Evolutionary conservation across 2,113 vertebrate genomes (phyloP).

Genomic region (Clarias magur): DNA sequence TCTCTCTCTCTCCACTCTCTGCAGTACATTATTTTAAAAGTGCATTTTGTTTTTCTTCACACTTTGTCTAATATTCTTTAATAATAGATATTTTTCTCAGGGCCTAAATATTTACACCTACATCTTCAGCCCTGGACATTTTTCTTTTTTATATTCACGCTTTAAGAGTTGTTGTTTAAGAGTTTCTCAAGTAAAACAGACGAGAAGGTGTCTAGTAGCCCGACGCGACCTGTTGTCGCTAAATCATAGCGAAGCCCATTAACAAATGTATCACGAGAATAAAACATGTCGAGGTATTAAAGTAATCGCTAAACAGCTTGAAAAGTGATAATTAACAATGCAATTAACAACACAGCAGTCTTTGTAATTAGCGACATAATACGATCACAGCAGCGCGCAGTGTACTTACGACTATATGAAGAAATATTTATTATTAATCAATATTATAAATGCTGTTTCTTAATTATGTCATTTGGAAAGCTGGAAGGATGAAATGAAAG

Average conservation of each 20-base stretch:
- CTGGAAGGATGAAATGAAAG: background rate
- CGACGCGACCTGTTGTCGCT: background rate
- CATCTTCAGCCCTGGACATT: background rate
- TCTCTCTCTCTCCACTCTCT: too few relatives aligned
- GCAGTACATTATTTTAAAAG: background rate
- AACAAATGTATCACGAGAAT: background rate
- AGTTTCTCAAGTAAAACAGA: background rate
- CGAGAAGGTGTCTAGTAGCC: background rate
- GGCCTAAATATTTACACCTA: background rate
- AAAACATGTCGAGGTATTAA: background rate
- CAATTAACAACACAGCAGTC: slow-evolving; percentile 10
- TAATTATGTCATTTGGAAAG: background rate
- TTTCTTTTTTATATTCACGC: background rate
- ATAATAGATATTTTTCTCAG: slow-evolving; percentile 17
- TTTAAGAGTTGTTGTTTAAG: background rate
- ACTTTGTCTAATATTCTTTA: background rate
- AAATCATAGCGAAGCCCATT: background rate
- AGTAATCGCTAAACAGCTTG: slow-evolving; percentile 5
- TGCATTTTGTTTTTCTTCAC: background rate
- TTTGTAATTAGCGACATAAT: background rate
- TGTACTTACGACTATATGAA: background rate
- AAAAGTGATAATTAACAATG: slow-evolving; percentile 8
- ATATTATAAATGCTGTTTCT: background rate
- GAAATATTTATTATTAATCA: background rate
- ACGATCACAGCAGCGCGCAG: background rate